Evolutionary conservation across 2,888 invertebrate genomes (phyloP).

Genomic region (Chrysolina americana): DNA sequence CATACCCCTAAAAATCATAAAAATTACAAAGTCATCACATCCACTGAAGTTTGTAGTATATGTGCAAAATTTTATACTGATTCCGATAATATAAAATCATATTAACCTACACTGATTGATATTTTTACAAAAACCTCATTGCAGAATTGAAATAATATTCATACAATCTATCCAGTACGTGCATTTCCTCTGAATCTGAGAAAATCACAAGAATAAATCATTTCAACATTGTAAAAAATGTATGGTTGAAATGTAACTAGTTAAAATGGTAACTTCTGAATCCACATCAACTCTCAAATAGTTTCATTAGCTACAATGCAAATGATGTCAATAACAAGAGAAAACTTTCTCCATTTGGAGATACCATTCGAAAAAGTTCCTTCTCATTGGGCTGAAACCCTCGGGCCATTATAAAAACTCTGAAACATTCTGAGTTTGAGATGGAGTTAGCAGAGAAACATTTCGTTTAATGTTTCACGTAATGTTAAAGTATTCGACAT

Average conservation of each 20-base stretch:
- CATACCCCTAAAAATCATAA: too few species aligned
- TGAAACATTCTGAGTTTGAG: conserved; percentile 15
- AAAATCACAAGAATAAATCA: neutral
- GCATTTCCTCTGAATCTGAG: too few species aligned
- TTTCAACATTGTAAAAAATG: neutral
- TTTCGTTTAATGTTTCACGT: neutral
- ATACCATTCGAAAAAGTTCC: conserved; percentile 46
- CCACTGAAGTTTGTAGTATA: too few species aligned
- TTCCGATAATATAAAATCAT: too few species aligned
- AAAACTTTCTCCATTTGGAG: conserved; percentile 48
- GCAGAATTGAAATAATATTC: too few species aligned
- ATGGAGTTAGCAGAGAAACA: neutral
- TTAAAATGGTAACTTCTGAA: conserved; percentile 24
- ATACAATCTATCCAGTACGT: too few species aligned
- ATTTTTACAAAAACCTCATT: too few species aligned
- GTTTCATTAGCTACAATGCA: conserved; percentile 49
- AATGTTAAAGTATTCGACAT: neutral
- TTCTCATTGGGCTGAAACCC: conserved; percentile 45
- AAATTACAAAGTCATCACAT: too few species aligned
- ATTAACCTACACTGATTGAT: too few species aligned
- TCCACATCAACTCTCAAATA: conserved; percentile 36
- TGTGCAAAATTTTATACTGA: too few species aligned
- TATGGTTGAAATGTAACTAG: neutral
- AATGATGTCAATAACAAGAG: conserved; percentile 45
- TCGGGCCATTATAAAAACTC: conserved; percentile 37